These are phyloP conservation scores for Hydrophis major DNA, from an alignment of 2,797 vertebrate species.

Conservation along the genomic window DNA sequence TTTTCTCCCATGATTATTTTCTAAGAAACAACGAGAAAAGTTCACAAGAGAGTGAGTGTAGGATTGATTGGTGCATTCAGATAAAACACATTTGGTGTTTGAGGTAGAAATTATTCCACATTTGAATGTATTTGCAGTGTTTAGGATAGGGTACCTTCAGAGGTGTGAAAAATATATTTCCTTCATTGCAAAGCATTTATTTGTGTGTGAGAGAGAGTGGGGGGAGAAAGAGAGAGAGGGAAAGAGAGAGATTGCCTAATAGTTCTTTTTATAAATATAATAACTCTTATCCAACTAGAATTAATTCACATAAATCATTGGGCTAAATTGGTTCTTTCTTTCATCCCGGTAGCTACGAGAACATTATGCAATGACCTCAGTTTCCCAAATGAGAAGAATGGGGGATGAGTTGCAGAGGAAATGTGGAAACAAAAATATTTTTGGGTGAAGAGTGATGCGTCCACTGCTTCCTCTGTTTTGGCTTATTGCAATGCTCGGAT, in stretches of 20 bases:
- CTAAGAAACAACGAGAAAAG: not conserved
- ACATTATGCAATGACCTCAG: not conserved
- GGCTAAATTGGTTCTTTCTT: not conserved
- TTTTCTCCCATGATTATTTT: not conserved
- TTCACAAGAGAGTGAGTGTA: not conserved
- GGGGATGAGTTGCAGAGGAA: rapidly evolving
- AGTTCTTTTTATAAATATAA: not conserved
- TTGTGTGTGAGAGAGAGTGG: not conserved
- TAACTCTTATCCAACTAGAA: not conserved
- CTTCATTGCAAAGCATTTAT: not conserved
- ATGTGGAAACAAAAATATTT: rapidly evolving
- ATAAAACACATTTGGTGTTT: not conserved
- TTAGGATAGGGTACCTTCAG: not conserved
- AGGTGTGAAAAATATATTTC: not conserved
- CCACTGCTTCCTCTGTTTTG: not conserved
- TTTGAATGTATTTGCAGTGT: not conserved
- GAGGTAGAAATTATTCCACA: not conserved
- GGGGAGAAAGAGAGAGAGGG: not conserved
- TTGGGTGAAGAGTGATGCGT: not conserved
- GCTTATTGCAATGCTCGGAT: slow-evolving; percentile 44
- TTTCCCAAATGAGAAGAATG: not conserved
- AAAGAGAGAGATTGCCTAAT: not conserved
- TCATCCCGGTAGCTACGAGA: rapidly evolving
- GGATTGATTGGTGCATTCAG: not conserved
- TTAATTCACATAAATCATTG: not conserved